A percentile compares a stretch with the other conserved stretches of the same genome.
Evolutionary conservation across 2,888 invertebrate genomes (phyloP).

Genomic region (Dryomyza anilis): DNA sequence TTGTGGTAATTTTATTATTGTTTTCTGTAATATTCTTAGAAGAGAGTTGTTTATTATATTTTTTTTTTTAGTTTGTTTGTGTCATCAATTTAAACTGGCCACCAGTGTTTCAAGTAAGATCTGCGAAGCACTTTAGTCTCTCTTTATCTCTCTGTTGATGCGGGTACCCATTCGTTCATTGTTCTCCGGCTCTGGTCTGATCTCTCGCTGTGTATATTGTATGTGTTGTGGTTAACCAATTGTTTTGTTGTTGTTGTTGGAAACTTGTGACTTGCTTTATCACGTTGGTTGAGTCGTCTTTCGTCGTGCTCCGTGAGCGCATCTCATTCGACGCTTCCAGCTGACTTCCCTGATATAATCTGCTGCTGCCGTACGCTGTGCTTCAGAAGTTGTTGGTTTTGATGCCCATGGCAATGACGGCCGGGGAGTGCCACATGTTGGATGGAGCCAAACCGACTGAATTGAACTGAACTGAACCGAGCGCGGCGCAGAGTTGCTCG

Average conservation of each 20-base stretch:
- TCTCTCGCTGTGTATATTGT: background rate
- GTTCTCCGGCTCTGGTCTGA: background rate
- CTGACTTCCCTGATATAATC: slow-evolving; percentile 12
- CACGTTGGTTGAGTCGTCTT: background rate
- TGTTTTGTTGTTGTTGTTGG: background rate
- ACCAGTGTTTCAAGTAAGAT: too few relatives aligned
- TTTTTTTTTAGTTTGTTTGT: too few relatives aligned
- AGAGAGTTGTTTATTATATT: too few relatives aligned
- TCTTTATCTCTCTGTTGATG: too few relatives aligned
- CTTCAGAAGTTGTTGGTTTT: background rate
- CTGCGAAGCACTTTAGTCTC: too few relatives aligned
- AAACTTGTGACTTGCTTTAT: background rate
- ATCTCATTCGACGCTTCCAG: background rate
- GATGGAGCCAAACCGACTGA: background rate
- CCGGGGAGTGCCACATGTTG: slow-evolving; percentile 22
- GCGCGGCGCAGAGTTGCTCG: slow-evolving; percentile 13
- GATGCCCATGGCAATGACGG: slow-evolving; percentile 24
- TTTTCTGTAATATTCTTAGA: too few relatives aligned
- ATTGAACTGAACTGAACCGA: too few relatives aligned
- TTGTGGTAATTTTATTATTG: too few relatives aligned
- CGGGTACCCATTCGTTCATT: too few relatives aligned
- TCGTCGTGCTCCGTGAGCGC: background rate
- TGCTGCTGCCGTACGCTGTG: slow-evolving; percentile 12
- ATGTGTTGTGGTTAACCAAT: background rate
- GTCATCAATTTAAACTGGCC: too few relatives aligned